A percentile compares a stretch with the other conserved stretches of the same genome.
phyloP scores from a whole-genome alignment of 1,140 invertebrate genomes.

The Hylaeus volcanicus region DNA sequence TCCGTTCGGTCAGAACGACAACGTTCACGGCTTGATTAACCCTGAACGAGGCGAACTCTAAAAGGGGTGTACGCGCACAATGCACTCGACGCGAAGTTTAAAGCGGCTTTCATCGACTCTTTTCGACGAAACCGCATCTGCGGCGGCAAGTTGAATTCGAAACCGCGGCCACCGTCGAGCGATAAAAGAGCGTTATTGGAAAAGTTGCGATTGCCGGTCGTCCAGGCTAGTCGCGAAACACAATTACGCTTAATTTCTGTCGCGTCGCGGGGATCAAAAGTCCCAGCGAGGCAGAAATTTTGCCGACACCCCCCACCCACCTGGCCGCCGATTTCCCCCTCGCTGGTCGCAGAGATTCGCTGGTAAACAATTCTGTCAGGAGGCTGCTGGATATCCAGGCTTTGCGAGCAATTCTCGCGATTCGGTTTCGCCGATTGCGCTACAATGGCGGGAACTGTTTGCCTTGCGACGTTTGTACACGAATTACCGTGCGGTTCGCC shows the following conservation, averaged over 20 bases:
- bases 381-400: not conserved
- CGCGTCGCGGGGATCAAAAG: not conserved
- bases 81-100: not conserved
- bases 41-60: not conserved
- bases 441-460: conserved; percentile 32
- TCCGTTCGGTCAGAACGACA: not conserved
- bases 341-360: not conserved
- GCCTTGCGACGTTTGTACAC: conserved; percentile 22
- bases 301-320: not conserved
- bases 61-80: not conserved
- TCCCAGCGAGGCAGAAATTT: not conserved
- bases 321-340: too few species aligned
- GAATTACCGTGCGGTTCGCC: conserved; percentile 38
- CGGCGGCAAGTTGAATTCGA: too few species aligned
- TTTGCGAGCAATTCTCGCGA: conserved; percentile 45
- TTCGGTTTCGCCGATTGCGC: conserved; percentile 47
- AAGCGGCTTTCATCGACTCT: too few species aligned
- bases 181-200: too few species aligned
- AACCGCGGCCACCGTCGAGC: too few species aligned
- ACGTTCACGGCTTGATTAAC: conserved; percentile 30
- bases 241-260: conserved; percentile 3
- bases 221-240: not conserved
- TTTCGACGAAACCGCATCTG: too few species aligned
- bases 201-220: not conserved
- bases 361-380: conserved; percentile 32